These are phyloP conservation scores for Pedicia rivosa DNA, from an alignment of 2,888 invertebrate genomes.

Conservation along the genomic window DNA sequence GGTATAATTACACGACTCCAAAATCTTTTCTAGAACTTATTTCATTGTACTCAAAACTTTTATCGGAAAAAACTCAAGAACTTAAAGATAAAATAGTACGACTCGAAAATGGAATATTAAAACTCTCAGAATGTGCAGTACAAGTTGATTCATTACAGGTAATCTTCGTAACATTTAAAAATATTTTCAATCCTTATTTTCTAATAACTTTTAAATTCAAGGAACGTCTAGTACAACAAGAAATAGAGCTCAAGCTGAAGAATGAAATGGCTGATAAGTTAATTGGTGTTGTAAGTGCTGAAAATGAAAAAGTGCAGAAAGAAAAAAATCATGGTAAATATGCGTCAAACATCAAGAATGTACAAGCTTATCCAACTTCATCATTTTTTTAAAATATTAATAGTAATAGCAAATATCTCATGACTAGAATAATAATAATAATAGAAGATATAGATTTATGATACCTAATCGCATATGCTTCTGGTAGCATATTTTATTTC, in stretches of 20 bases:
- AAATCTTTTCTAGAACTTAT: constrained; percentile 92
- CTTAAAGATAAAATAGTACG: constrained; percentile 59
- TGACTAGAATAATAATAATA: too few relatives aligned
- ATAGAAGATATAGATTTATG: too few relatives aligned
- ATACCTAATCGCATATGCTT: too few relatives aligned
- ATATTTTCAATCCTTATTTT: too few relatives aligned
- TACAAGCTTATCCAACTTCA: too few relatives aligned
- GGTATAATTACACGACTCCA: constrained; percentile 93
- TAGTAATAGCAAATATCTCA: too few relatives aligned
- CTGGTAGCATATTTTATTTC: too few relatives aligned
- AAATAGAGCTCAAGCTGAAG: constrained; percentile 69
- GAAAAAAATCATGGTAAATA: too few relatives aligned
- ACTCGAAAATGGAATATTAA: constrained; percentile 76
- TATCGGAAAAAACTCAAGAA: constrained; percentile 48
- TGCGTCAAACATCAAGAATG: too few relatives aligned
- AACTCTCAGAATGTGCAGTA: constrained; percentile 67
- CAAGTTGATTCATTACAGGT: constrained; percentile 65
- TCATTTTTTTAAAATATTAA: too few relatives aligned
- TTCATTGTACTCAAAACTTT: constrained; percentile 56
- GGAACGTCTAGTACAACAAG: constrained; percentile 50
- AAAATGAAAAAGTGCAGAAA: constrained; percentile 79
- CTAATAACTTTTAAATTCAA: too few relatives aligned
- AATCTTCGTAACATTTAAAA: too few relatives aligned
- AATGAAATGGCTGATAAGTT: constrained; percentile 82
- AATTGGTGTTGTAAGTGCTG: constrained; percentile 70